These are phyloP conservation scores for Eutolmus rufibarbis DNA, from an alignment of 2,888 invertebrate genomes.

Conservation along the genomic window DNA sequence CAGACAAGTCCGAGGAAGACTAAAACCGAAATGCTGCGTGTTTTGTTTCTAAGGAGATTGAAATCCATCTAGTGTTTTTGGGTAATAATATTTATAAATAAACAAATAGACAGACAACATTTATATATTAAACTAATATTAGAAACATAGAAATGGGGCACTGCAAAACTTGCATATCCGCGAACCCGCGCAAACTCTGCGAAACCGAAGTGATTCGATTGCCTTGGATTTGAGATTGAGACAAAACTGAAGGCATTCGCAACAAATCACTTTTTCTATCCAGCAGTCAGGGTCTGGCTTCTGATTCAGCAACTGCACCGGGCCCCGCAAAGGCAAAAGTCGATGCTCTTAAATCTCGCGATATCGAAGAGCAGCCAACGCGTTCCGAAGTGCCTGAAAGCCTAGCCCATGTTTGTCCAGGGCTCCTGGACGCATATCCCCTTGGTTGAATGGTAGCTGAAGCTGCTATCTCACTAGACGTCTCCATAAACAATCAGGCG, in stretches of 20 bases:
- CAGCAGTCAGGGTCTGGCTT: constrained; percentile 23
- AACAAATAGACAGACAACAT: too few relatives aligned
- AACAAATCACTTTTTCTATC: constrained; percentile 31
- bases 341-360: constrained; percentile 18
- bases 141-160: background rate
- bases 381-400: constrained; percentile 7
- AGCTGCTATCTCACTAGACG: background rate
- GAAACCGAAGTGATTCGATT: background rate
- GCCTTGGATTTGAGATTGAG: background rate
- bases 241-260: background rate
- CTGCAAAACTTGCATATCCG: background rate
- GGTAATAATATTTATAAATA: too few relatives aligned
- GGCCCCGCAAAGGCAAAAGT: background rate
- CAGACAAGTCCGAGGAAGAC: too few relatives aligned
- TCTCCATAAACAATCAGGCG: constrained; percentile 26
- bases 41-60: too few relatives aligned
- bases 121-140: too few relatives aligned
- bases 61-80: too few relatives aligned
- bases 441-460: background rate
- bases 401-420: constrained; percentile 30
- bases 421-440: background rate
- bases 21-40: too few relatives aligned
- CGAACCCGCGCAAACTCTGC: background rate
- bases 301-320: constrained; percentile 22
- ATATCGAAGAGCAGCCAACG: constrained; percentile 31